Percentiles rank a stretch among this genome's conserved stretches.
Evolutionary conservation across 2,113 vertebrate genomes (phyloP).

Genomic region (Lasiurus borealis): DNA sequence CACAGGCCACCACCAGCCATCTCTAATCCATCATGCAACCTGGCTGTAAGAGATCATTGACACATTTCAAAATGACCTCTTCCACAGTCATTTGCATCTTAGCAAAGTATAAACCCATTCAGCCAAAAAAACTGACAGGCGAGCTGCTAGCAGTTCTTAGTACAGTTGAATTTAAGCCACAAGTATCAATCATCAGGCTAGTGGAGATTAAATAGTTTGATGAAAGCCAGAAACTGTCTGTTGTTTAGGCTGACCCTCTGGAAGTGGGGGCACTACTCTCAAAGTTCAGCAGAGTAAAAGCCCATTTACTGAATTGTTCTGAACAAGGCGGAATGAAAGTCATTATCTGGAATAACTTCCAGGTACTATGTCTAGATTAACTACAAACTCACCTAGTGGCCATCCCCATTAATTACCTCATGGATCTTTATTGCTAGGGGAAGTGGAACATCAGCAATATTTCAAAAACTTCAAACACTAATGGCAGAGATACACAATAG

Average conservation of each 20-base stretch:
- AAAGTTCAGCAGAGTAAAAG: background rate
- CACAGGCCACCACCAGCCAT: background rate
- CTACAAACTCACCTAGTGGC: background rate
- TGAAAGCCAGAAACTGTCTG: background rate
- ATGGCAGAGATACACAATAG: background rate
- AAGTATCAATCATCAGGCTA: background rate
- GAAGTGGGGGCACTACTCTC: background rate
- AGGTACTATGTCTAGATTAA: background rate
- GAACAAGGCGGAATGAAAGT: background rate
- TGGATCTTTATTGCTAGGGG: constrained; percentile 14
- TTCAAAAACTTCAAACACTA: background rate
- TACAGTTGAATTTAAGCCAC: background rate
- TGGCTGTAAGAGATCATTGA: background rate
- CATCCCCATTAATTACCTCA: background rate
- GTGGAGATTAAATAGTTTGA: background rate
- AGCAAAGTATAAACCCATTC: background rate
- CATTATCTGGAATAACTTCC: background rate
- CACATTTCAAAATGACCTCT: constrained; percentile 16
- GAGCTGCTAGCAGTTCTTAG: background rate
- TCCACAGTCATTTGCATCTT: constrained; percentile 16
- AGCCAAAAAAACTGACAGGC: background rate
- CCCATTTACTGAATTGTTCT: background rate
- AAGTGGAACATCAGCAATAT: background rate
- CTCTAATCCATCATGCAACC: background rate
- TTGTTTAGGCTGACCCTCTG: background rate